These are phyloP conservation scores for Cervus canadensis DNA, from an alignment of 2,113 vertebrate genomes.

Conservation along the genomic window DNA sequence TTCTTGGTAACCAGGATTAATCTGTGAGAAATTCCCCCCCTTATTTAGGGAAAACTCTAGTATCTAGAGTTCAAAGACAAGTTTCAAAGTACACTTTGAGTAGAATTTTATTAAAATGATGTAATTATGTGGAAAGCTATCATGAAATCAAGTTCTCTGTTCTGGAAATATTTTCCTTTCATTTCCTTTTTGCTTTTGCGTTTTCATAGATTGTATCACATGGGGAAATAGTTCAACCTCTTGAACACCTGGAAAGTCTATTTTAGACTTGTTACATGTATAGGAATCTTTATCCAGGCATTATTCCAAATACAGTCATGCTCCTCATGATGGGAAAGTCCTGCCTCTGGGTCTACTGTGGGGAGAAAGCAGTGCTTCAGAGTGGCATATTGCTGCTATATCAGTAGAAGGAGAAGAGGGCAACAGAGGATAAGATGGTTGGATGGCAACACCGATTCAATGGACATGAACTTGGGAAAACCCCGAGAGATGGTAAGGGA, in stretches of 20 bases:
- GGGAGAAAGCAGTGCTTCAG: neutral
- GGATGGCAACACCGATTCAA: too few relatives aligned
- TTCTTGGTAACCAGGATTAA: neutral
- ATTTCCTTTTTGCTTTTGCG: conserved; percentile 46
- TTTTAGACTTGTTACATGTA: conserved; percentile 49
- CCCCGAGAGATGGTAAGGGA: fast-evolving
- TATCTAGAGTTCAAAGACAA: neutral
- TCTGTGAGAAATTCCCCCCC: neutral
- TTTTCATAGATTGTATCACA: conserved; percentile 55
- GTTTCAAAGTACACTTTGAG: conserved; percentile 34
- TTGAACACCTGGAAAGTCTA: conserved; percentile 60
- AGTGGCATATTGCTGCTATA: neutral
- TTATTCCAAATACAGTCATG: neutral
- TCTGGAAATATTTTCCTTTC: conserved; percentile 34
- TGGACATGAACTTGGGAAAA: too few relatives aligned
- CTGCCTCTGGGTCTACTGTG: neutral
- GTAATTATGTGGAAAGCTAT: conserved; percentile 28
- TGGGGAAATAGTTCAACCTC: conserved; percentile 30
- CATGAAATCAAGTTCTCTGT: conserved; percentile 15
- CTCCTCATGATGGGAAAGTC: neutral
- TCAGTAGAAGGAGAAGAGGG: neutral
- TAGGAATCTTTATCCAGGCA: conserved; percentile 30
- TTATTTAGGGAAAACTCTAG: neutral
- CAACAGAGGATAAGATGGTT: too few relatives aligned
- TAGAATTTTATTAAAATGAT: conserved; percentile 33